Conservation (phyloP, 1,140 invertebrate species). For the Drosophila malerkotliana region DNA sequence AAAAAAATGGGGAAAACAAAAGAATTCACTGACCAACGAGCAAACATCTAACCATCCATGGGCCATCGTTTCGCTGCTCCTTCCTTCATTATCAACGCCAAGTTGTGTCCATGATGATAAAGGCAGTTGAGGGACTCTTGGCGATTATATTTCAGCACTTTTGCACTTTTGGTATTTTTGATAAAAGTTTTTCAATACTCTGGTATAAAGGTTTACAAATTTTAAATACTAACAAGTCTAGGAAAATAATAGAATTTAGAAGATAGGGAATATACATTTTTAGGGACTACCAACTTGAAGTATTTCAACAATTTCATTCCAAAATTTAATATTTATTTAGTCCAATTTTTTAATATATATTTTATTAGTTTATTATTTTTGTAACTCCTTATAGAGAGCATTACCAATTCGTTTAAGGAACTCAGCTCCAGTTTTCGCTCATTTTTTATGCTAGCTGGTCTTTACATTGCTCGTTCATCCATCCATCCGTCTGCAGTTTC, state of each 20-base stretch:
- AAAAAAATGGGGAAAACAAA: conserved; percentile 46
- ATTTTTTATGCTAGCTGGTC: conserved; percentile 23
- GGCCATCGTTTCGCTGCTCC: conserved; percentile 33
- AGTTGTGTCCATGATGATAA: conserved; percentile 75
- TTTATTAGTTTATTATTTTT: no score
- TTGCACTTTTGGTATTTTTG: conserved; percentile 32
- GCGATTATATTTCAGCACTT: conserved; percentile 68
- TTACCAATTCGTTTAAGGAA: neutral
- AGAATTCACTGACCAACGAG: conserved; percentile 55
- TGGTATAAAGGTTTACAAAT: neutral
- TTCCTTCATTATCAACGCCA: conserved; percentile 74
- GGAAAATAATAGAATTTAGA: neutral
- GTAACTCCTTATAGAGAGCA: conserved; percentile 18
- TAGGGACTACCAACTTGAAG: no score
- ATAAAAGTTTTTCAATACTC: conserved; percentile 9
- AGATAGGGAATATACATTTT: no score
- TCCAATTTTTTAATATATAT: no score
- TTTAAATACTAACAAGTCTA: neutral
- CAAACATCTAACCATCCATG: conserved; percentile 44
- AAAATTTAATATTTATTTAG: no score
- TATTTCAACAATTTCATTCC: no score
- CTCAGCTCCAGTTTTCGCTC: conserved; percentile 15
- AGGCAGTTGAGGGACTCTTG: conserved; percentile 66
- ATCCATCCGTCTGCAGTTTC: conserved; percentile 57
- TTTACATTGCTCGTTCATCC: conserved; percentile 50